A percentile compares a stretch with the other conserved stretches of the same genome.
Conservation (phyloP, 2,797 vertebrate species). For the Hippocampus kuda region DNA sequence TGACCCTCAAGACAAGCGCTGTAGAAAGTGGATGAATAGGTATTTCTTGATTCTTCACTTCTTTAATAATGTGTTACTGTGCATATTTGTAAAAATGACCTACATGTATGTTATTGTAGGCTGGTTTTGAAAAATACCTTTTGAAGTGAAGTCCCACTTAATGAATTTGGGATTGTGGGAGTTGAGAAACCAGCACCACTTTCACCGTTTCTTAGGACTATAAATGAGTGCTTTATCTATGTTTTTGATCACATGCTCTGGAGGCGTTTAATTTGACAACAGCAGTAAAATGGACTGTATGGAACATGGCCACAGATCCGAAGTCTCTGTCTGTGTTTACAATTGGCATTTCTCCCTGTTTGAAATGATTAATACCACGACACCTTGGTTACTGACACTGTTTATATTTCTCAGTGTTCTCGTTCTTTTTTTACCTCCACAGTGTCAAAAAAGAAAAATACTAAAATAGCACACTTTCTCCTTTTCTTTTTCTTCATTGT, state of each 20-base stretch:
- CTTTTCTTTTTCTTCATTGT: conserved; percentile 24
- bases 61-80: too few species aligned
- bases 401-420: conserved; percentile 62
- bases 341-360: conserved; percentile 59
- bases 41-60: neutral
- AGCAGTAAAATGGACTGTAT: conserved; percentile 39
- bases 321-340: conserved; percentile 61
- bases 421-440: conserved; percentile 50
- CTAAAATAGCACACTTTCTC: conserved; percentile 46
- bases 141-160: neutral
- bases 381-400: conserved; percentile 59
- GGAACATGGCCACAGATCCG: conserved; percentile 28
- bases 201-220: neutral
- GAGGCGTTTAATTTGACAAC: conserved; percentile 35
- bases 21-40: too few species aligned
- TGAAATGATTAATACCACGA: conserved; percentile 67
- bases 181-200: neutral
- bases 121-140: too few species aligned
- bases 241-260: neutral
- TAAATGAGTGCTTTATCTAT: neutral
- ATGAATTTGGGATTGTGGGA: neutral
- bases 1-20: too few species aligned
- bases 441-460: conserved; percentile 42
- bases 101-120: too few species aligned
- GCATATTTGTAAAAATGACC: too few species aligned